Base-by-base conservation (phyloP, 2,888 invertebrate genomes). In the Conistra vaccinii region DNA sequence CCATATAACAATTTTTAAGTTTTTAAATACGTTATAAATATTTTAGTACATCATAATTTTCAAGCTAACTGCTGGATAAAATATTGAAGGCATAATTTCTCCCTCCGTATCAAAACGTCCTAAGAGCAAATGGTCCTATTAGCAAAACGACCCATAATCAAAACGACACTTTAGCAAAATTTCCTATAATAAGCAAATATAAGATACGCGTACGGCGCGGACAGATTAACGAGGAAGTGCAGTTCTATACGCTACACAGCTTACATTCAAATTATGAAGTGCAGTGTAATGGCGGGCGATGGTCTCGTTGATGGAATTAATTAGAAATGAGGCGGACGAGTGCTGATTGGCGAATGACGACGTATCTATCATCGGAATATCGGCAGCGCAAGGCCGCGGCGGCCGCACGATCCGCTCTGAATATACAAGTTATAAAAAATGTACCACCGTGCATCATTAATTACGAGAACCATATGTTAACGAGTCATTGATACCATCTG, bases 221-320 rank as follows among this genome's bases (percentile, higher is more conserved):
- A 84, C 74, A 73, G 70, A 81, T 81, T 84, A 78, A 76, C 78
- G 77, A 78, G 72, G 48, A 81, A 78, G n/a, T 85, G 83, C 76
- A 85, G 57, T 29, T 75, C 68, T 61, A 53, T 70, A 60, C 42
- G 62, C 73, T 57, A 60, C 75, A 70, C 67, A 74, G 71, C 42
- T 45, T 73, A 77, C 79, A 83, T 85, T 83, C 78, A 84, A 87
- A 85, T 79, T 81, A 85, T 81, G 57, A 82, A 72, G 80, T 84
- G 83, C 86, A 76, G 87, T 88, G 88, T 88, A 88, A 89, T 80
- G 86, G 86, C 80, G 86, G 82, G 70, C 86, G 85, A 88, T 88
- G 84, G 88, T 87, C 85, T 88, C 85, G 87, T 88, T 89, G 90
- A 90, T 90, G 86, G 91, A 91, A 91, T 91, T 90, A 91, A 92